Evolutionary conservation across 2,113 vertebrate species (phyloP), one percentile per base, ranked within the genome.

Genomic region (Lanius ludovicianus): DNA sequence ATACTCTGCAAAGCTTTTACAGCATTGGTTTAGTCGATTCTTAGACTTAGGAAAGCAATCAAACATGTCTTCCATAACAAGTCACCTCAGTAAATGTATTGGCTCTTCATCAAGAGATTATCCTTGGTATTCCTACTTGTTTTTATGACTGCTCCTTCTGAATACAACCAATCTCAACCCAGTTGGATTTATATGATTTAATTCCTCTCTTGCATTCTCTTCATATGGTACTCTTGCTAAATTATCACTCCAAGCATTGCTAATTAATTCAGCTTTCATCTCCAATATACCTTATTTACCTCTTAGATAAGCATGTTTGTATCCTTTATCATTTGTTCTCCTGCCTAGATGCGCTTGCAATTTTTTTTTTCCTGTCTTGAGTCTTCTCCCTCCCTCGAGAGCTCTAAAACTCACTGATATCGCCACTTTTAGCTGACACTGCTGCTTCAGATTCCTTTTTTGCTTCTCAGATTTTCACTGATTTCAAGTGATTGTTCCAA

Each of bases 191-290:
- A 63, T 57, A 59, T 50, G 3, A 88, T 74, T 80, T 83, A 83
- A 69, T 76, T 90, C 37, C 62, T 93, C 70, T 90, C 85, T 53
- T 90, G 41, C 42, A 19, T 90, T 95, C 63, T 79, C 37, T 90
- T 91, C 53, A 41, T 65, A 42, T 79, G 46, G 25, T 69, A 46
- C 31, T 92, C 37, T 57, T 80, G 41, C 88, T 93, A 91, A 93
- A 92, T 93, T 88, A 91, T 93, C 33, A 15, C 59, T 94, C 62
- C 28, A 65, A 88, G 63, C 67, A 55, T 19, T 88, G 63, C 46
- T 95, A 93, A 95, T 90, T 93, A 95, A 90, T 93, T 91, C 67
- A 57, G 31, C 55, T 80, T 92, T 92, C 17, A 64, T 90, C 94
- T 94, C 70, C 50, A 94, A 47, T 60, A 83, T n/a, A 69, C 57